Conservation (phyloP, 2,888 invertebrate species). For the Pelosia muscerda region DNA sequence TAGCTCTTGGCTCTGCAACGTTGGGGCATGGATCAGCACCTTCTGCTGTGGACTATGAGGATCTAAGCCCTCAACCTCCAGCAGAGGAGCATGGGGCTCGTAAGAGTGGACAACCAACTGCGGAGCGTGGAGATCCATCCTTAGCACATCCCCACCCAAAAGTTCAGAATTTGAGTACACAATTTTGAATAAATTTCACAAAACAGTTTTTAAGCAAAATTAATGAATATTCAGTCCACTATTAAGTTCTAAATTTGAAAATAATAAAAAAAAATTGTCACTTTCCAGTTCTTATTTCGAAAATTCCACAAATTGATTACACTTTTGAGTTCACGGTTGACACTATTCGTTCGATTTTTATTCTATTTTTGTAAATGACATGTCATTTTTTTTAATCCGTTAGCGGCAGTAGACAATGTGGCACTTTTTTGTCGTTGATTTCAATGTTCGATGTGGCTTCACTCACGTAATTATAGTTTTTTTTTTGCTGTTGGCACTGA, state of each 20-base stretch:
- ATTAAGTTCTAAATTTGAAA: conserved; percentile 4
- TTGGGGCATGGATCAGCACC: conserved; percentile 80
- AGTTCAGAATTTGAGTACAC: conserved; percentile 29
- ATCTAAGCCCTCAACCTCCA: conserved; percentile 82
- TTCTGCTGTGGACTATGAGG: conserved; percentile 84
- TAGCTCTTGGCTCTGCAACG: conserved; percentile 78
- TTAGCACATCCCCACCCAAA: conserved; percentile 54
- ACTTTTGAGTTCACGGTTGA: conserved; percentile 15
- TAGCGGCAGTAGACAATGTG: conserved; percentile 42
- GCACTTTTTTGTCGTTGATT: conserved; percentile 64
- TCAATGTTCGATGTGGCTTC: conserved; percentile 59
- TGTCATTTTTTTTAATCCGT: conserved; percentile 9
- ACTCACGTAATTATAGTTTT: conserved; percentile 43
- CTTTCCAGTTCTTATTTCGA: conserved; percentile 25
- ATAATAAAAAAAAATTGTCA: conserved; percentile 6
- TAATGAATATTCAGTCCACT: conserved; percentile 8
- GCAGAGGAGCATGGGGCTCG: conserved; percentile 79
- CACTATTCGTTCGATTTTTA: conserved; percentile 3
- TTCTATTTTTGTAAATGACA: conserved; percentile 1
- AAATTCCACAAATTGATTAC: background rate
- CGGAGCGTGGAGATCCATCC: conserved; percentile 83
- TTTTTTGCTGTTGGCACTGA: conserved; percentile 66
- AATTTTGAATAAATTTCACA: conserved; percentile 22
- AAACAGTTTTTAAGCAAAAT: conserved; percentile 1
- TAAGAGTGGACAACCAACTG: conserved; percentile 80